Base-by-base conservation (phyloP, 1,140 invertebrate species). In the Temnothorax longispinosus region DNA sequence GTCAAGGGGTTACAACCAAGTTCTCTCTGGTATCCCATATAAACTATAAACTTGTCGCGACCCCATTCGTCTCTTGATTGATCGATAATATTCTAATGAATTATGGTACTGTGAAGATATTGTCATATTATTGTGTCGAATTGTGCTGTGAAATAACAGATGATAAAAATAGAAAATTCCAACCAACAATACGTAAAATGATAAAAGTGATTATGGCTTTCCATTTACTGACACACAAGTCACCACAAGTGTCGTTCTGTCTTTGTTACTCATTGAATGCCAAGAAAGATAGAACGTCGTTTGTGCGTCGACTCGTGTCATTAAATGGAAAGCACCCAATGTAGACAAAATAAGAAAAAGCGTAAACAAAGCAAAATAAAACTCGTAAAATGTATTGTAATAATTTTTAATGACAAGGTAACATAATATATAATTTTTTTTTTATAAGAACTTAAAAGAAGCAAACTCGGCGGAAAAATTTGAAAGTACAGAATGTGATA, bases 401-500 rank as follows among this genome's bases (percentile, higher is more conserved):
- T 27, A 27, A 27, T 27, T 27, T 27, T 27, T 27, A 27, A 27
- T 27, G 1, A 27, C 27, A 27, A 27, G 27, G 27, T 27, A 27
- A 27, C 27, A 27, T 27, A 27, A 27, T 27, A 27, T 27, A 27
- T 27, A 27, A 27, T 27, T 27, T 27, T 27, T 27, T 27, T 27
- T 27, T 27, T 27, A 27, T 27, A 56, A 35, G 15, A 44, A 52
- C 4, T 69, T 18, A 7, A 44, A 54, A 52, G 54, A 52, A 65
- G 5, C 6, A 15, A 77, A 27, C 38, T 75, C 27, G 54, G 52
- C 8, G 2, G 32, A 80, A 82, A 76, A 58, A 69, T 92, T 92
- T 81, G 67, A 92, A 90, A 90, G 85, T 85, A 76, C 60, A 88
- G 74, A 88, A 89, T 88, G 82, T 89, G 77, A 52, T 47, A 64